These are phyloP conservation scores for Neodiprion virginianus DNA, from an alignment of 1,140 invertebrate genomes.

Conservation along the genomic window DNA sequence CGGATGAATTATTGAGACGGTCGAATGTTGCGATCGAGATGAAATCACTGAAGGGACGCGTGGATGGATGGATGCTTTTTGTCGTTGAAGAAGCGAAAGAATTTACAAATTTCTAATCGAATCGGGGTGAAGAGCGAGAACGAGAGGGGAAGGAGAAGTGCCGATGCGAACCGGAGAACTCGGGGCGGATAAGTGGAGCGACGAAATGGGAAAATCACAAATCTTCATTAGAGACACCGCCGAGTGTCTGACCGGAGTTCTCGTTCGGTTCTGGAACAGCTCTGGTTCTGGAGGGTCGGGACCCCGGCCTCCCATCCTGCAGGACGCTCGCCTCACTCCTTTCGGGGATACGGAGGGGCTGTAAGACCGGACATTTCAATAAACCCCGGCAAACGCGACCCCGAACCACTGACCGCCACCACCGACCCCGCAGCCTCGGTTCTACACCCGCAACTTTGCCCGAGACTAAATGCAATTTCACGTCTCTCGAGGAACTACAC, in stretches of 20 bases:
- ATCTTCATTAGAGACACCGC: slow-evolving; percentile 49
- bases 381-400: slow-evolving; percentile 54
- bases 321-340: not conserved
- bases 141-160: not conserved
- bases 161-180: too few species aligned
- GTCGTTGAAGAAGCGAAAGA: not conserved
- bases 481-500: not conserved
- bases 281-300: slow-evolving; percentile 4
- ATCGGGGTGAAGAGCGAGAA: not conserved
- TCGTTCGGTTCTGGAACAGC: not conserved
- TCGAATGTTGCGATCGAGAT: not conserved
- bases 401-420: slow-evolving; percentile 50
- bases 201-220: slow-evolving; percentile 41
- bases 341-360: slow-evolving; percentile 30
- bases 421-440: slow-evolving; percentile 49
- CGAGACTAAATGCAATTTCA: slow-evolving; percentile 2
- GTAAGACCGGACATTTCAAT: slow-evolving; percentile 61
- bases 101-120: not conserved
- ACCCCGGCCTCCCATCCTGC: not conserved
- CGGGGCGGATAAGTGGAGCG: not conserved
- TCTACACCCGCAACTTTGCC: slow-evolving; percentile 39
- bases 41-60: not conserved
- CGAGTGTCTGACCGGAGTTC: slow-evolving; percentile 26
- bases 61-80: too few species aligned
- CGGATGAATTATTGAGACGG: not conserved